A percentile compares a stretch with the other conserved stretches of the same genome.
These are phyloP conservation scores for Hermodice carunculata DNA, from an alignment of 2,888 invertebrate genomes.

Conservation along the genomic window DNA sequence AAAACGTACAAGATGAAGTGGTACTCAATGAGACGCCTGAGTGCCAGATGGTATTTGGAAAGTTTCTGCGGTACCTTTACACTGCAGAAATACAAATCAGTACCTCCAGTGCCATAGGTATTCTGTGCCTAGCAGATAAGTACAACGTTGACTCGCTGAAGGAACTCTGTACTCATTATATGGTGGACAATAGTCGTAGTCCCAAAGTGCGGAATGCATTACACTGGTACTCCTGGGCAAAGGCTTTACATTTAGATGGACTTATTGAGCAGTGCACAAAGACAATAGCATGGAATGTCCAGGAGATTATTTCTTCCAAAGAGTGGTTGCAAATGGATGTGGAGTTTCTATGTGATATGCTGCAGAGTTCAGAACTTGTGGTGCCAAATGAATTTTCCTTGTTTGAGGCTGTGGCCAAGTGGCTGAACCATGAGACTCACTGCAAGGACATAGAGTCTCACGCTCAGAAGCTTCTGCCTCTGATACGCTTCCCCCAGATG, in stretches of 20 bases:
- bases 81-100: slow-evolving; percentile 65
- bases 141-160: slow-evolving; percentile 68
- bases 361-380: slow-evolving; percentile 63
- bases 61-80: slow-evolving; percentile 67
- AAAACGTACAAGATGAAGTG: slow-evolving; percentile 52
- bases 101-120: slow-evolving; percentile 62
- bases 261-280: slow-evolving; percentile 63
- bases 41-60: slow-evolving; percentile 64
- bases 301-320: slow-evolving; percentile 54
- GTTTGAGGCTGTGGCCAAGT: slow-evolving; percentile 55
- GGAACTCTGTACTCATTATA: slow-evolving; percentile 62
- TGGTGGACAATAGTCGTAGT: slow-evolving; percentile 65
- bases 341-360: slow-evolving; percentile 64
- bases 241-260: slow-evolving; percentile 61
- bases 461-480: slow-evolving; percentile 54
- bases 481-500: slow-evolving; percentile 69
- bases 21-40: slow-evolving; percentile 64
- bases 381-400: slow-evolving; percentile 59
- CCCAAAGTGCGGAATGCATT: slow-evolving; percentile 66
- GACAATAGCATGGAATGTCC: slow-evolving; percentile 69
- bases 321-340: slow-evolving; percentile 68
- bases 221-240: slow-evolving; percentile 69
- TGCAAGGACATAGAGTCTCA: slow-evolving; percentile 40
- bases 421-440: slow-evolving; percentile 60
- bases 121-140: slow-evolving; percentile 69